phyloP scores from a whole-genome alignment of 2,888 invertebrate genomes.

The Ligdia adustata region DNA sequence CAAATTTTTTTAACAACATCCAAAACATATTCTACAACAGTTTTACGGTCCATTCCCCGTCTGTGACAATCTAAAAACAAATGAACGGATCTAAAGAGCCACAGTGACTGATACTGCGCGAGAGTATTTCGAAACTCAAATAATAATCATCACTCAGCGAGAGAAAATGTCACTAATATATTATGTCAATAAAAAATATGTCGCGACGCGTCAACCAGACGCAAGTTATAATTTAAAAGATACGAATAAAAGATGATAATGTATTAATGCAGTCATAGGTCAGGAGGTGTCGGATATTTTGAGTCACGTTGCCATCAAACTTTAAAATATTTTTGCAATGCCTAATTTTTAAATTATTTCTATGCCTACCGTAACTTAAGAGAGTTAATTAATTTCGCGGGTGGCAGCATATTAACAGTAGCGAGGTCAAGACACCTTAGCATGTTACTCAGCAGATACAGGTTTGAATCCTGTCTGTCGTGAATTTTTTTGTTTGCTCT shows the following conservation, averaged over 20 bases:
- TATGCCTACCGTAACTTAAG: too few species aligned
- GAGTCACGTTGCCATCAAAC: conserved; percentile 1
- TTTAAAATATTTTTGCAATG: too few species aligned
- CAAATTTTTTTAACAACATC: neutral
- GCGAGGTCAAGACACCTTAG: too few species aligned
- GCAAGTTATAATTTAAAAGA: conserved; percentile 24
- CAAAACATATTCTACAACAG: conserved; percentile 13
- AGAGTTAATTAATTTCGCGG: too few species aligned
- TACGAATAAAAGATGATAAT: conserved; percentile 20
- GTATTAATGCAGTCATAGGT: conserved; percentile 12
- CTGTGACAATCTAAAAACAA: conserved; percentile 24
- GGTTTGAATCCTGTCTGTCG: too few species aligned
- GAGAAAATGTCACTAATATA: conserved; percentile 31
- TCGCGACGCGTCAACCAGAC: conserved; percentile 26
- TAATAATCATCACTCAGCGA: conserved; percentile 43
- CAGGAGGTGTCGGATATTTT: conserved; percentile 1
- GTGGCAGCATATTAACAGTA: too few species aligned
- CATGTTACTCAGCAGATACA: too few species aligned
- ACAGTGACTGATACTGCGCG: conserved; percentile 21
- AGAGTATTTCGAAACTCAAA: conserved; percentile 39
- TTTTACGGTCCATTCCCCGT: conserved; percentile 18
- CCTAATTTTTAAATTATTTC: too few species aligned
- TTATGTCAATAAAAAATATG: conserved; percentile 38
- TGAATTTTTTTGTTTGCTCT: too few species aligned
- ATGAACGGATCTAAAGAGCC: conserved; percentile 24